Percentiles rank a stretch among this genome's conserved stretches.
phyloP scores from a whole-genome alignment of 2,113 vertebrate genomes.

The Sinosuthora webbiana region DNA sequence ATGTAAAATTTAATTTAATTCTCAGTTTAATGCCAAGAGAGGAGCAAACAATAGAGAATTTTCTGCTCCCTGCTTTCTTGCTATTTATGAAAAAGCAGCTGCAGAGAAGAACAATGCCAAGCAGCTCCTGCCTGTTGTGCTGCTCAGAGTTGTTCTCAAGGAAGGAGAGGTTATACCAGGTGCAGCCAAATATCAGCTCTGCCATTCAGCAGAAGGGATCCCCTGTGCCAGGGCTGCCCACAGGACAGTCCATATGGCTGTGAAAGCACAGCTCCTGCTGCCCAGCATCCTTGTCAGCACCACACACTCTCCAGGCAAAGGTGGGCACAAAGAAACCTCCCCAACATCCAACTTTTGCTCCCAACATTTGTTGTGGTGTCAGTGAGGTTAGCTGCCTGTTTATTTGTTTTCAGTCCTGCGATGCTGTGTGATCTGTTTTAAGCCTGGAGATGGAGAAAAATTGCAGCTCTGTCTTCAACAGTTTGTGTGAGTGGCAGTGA shows the following conservation, averaged over 20 bases:
- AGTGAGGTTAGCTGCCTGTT: conserved; percentile 35
- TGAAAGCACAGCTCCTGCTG: background rate
- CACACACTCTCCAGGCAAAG: background rate
- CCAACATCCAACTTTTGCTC: background rate
- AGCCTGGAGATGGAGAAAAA: conserved; percentile 7
- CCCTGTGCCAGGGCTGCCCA: background rate
- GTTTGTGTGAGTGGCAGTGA: conserved; percentile 31
- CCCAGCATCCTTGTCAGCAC: background rate
- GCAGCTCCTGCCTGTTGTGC: background rate
- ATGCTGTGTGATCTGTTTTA: conserved; percentile 25
- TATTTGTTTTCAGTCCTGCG: conserved; percentile 26
- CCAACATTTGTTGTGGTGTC: conserved; percentile 17
- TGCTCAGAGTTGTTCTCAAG: background rate
- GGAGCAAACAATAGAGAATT: background rate
- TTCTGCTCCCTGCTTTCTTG: background rate
- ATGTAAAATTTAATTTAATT: background rate
- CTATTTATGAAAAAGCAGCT: background rate
- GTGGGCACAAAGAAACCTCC: background rate
- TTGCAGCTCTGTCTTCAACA: background rate
- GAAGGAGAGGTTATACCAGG: background rate
- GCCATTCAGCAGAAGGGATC: background rate
- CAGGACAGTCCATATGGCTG: accelerated
- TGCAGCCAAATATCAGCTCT: background rate
- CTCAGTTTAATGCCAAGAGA: background rate
- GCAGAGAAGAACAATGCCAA: background rate